phyloP scores from a whole-genome alignment of 2,888 invertebrate genomes.

The Agrochola litura region DNA sequence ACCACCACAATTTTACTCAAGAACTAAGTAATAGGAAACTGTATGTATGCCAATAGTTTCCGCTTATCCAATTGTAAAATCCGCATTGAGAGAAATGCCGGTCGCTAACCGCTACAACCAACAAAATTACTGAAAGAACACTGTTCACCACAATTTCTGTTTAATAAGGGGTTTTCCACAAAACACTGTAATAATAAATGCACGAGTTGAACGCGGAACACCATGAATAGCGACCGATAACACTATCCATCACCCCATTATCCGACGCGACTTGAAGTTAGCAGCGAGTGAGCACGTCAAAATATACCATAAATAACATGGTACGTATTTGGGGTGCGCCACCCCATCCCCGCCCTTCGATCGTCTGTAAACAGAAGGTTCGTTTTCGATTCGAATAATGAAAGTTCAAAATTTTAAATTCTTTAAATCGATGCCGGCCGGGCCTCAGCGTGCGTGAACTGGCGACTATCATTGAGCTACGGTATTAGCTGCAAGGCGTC shows the following conservation, averaged over 20 bases:
- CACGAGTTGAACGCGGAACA: conserved; percentile 82
- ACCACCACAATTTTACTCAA: conserved; percentile 63
- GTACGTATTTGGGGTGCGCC: conserved; percentile 82
- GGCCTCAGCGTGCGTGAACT: conserved; percentile 68
- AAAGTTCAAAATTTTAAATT: conserved; percentile 70
- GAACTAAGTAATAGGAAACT: conserved; percentile 51
- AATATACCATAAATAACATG: conserved; percentile 89
- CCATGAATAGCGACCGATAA: conserved; percentile 88
- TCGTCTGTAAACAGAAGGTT: conserved; percentile 75
- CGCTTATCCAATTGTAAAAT: conserved; percentile 69
- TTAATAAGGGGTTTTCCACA: conserved; percentile 79
- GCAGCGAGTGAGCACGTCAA: conserved; percentile 88
- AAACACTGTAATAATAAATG: conserved; percentile 79
- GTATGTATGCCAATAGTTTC: conserved; percentile 49
- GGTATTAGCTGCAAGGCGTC: conserved; percentile 70
- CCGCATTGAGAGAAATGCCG: conserved; percentile 78
- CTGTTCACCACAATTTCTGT: conserved; percentile 68
- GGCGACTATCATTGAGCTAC: conserved; percentile 75
- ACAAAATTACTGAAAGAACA: conserved; percentile 72
- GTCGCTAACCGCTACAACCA: conserved; percentile 65
- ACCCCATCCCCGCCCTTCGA: conserved; percentile 78
- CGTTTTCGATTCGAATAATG: conserved; percentile 74
- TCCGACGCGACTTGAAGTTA: conserved; percentile 87
- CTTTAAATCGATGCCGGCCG: conserved; percentile 77
- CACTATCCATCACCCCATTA: conserved; percentile 90